Evolutionary conservation across 2,797 vertebrate genomes (phyloP), one percentile per base, ranked within the genome.

Genomic region (Characodon lateralis): DNA sequence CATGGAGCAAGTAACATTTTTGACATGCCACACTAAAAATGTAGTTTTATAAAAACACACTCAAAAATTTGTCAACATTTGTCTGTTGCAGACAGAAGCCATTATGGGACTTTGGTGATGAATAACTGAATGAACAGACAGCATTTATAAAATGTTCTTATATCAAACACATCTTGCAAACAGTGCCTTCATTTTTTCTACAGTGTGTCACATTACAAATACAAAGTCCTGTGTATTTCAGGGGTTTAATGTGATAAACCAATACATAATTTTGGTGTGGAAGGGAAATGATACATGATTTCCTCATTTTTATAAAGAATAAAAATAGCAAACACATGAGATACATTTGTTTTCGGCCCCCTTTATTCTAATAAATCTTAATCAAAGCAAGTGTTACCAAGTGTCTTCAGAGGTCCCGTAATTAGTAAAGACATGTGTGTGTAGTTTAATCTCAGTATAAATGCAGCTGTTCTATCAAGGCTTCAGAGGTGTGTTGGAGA

Each of bases 71-170:
- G 14, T 31, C 31, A 61, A 35, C 53, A 35, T 50, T 26, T 61
- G 53, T 73, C 50, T 56, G 71, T 39, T 24, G 31, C 24, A 14
- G 22, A 41, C 68, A 43, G 28, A 69, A 79, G 50, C 50, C 39
- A 16, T 68, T 65, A 61, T 51, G 68, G 74, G 77, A 72, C 69
- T 73, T 14, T 28, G 58, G 18, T 26, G 41, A 71, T 71, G 72
- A 28, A 63, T 46, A 78, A 68, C 61, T 78, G 72, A 83, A 79
- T 31, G n/a, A 63, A 78, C 58, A 77, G 69, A 72, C 77, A 66
- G 78, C 72, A 51, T 53, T 39, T 61, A 77, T 68, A 48, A 70
- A 35, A 35, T 35, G 3, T 35, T 35, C 35, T 35, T 35, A 35
- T 35, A 35, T 35, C 35, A 35, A 35, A 35, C 35, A 31, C 59